A percentile compares a stretch with the other conserved stretches of the same genome.
phyloP scores from a whole-genome alignment of 1,140 invertebrate genomes.

The Argopecten irradians region DNA sequence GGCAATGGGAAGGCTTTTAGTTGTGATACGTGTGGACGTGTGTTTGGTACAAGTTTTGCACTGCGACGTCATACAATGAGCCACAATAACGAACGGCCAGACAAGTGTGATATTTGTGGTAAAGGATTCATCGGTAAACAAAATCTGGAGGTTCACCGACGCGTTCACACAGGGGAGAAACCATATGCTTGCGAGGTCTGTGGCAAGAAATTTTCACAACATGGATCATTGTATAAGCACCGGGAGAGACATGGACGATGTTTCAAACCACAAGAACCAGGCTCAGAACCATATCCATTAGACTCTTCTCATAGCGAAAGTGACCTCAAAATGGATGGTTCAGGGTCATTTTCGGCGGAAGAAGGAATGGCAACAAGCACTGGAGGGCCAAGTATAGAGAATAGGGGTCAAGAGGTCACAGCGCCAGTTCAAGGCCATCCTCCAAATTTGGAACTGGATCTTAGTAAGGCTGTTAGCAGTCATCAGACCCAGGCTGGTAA shows the following conservation, averaged over 20 bases:
- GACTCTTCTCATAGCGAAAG: background rate
- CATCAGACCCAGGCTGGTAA: background rate
- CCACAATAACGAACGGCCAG: slow-evolving; percentile 45
- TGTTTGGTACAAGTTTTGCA: slow-evolving; percentile 33
- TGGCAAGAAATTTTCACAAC: slow-evolving; percentile 43
- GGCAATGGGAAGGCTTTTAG: background rate
- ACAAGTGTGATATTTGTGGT: slow-evolving; percentile 42
- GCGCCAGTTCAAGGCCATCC: background rate
- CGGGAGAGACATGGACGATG: background rate
- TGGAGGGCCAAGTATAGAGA: background rate
- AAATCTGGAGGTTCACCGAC: slow-evolving; percentile 36
- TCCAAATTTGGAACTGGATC: background rate
- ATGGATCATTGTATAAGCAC: slow-evolving; percentile 38
- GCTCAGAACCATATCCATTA: background rate
- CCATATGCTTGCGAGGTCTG: slow-evolving; percentile 47
- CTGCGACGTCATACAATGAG: slow-evolving; percentile 37
- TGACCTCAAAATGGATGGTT: background rate
- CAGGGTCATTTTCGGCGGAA: background rate
- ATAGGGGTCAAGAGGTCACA: background rate
- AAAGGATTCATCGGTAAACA: slow-evolving; percentile 45
- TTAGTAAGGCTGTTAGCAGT: background rate
- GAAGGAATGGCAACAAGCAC: background rate
- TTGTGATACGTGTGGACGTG: slow-evolving; percentile 27
- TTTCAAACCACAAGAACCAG: background rate
- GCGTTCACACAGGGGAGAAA: slow-evolving; percentile 39